Evolutionary conservation across 2,888 invertebrate genomes (phyloP), one percentile per base, ranked within the genome.

Genomic region (Parnassius mnemosyne): DNA sequence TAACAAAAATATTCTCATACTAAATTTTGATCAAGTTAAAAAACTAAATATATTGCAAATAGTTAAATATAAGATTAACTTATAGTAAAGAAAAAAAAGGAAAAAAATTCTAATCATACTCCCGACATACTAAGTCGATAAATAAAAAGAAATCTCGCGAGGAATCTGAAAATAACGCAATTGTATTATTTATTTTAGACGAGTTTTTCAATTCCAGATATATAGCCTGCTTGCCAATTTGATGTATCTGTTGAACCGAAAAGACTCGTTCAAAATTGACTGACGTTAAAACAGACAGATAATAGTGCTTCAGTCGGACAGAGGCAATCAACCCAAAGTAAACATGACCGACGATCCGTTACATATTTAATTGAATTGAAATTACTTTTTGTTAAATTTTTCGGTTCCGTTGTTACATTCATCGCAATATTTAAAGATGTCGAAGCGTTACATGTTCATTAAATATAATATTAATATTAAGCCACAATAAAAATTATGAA

Each of bases 191-290:
- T 47, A n/a, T n/a, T 16, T 47, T 13, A 13, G 2, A 13, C 13
- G 3, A 47, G 12, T 47, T 47, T 9, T 47, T 47, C 7, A 9
- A 47, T 13, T 47, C 13, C 47, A 9, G 16, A 47, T 47, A 47
- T 47, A 13, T 47, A 13, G n/a, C 13, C 13, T 13, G 13, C 47
- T 12, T 9, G 9, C 13, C 34, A 84, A 89, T 88, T 87, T 86
- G 77, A 84, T 79, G 83, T 81, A 83, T 81, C 78, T 83, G 83
- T 71, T 80, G 81, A 82, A 84, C 83, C 84, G 85, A 83, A 87
- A 87, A 85, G 84, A 85, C 84, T 85, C 84, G 87, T 88, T 86
- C 79, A 83, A 87, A 88, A 87, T 87, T 85, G 86, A 87, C 87
- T 84, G 85, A 84, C 83, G 83, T 80, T 77, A 77, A 74, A 84